Conservation (phyloP, 2,113 vertebrate species). For the Seriola aureovittata region DNA sequence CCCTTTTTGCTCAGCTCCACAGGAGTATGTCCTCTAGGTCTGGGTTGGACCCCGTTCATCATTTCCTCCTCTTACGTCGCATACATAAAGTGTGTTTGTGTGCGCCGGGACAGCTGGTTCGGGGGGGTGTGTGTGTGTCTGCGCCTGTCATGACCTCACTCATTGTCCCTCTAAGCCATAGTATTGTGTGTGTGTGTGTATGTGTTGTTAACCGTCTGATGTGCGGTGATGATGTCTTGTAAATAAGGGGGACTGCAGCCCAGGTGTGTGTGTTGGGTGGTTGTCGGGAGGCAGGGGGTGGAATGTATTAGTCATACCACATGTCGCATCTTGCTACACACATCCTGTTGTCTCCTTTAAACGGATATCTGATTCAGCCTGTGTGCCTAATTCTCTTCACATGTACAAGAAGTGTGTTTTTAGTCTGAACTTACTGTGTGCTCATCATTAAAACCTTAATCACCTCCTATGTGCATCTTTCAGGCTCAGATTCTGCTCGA, state of each 20-base stretch:
- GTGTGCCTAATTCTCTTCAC: slow-evolving; percentile 25
- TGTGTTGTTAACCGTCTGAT: slow-evolving; percentile 47
- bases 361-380: slow-evolving; percentile 46
- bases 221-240: slow-evolving; percentile 43
- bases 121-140: slow-evolving; percentile 19
- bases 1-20: slow-evolving; percentile 31
- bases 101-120: slow-evolving; percentile 59
- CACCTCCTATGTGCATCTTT: slow-evolving; percentile 43
- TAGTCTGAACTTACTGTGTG: neutral
- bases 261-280: slow-evolving; percentile 64
- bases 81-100: slow-evolving; percentile 59
- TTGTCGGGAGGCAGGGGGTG: slow-evolving; percentile 27
- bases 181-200: neutral
- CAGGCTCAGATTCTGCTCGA: slow-evolving; percentile 93
- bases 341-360: slow-evolving; percentile 59
- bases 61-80: slow-evolving; percentile 46
- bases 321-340: slow-evolving; percentile 64
- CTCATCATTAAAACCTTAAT: slow-evolving; percentile 35
- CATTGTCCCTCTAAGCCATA: slow-evolving; percentile 44
- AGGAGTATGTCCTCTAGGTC: slow-evolving; percentile 42
- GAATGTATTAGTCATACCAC: slow-evolving; percentile 76
- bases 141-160: slow-evolving; percentile 59
- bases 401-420: slow-evolving; percentile 23
- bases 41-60: slow-evolving; percentile 31
- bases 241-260: slow-evolving; percentile 42